Percentiles rank a stretch among this genome's conserved stretches.
phyloP scores from a whole-genome alignment of 92 coral and sea anemone genomes.

The Zoanthus solanderi region DNA sequence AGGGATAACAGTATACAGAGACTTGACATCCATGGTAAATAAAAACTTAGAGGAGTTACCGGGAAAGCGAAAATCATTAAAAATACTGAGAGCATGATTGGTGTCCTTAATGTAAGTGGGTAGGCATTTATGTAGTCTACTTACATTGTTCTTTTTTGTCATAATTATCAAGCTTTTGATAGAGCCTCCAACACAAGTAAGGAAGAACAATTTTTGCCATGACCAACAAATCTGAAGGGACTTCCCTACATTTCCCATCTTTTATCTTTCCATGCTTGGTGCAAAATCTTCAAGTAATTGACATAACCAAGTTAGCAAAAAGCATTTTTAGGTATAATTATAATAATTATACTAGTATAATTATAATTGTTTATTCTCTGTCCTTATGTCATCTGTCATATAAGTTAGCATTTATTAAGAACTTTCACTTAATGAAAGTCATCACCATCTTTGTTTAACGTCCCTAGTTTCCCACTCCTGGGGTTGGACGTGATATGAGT shows the following conservation, averaged over 20 bases:
- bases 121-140: neutral
- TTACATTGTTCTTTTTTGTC: constrained; percentile 69
- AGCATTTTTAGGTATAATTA: neutral
- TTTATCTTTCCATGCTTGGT: constrained; percentile 79
- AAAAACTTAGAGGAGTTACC: too few relatives aligned
- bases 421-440: too few relatives aligned
- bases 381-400: neutral
- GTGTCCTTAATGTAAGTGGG: too few relatives aligned
- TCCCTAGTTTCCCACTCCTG: too few relatives aligned
- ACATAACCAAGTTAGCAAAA: neutral
- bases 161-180: constrained; percentile 72
- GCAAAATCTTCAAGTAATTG: constrained; percentile 77
- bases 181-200: constrained; percentile 78
- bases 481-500: too few relatives aligned
- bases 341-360: neutral
- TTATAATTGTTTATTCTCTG: neutral
- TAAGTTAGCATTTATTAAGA: too few relatives aligned
- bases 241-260: constrained; percentile 57
- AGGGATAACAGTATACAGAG: too few relatives aligned
- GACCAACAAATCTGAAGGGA: constrained; percentile 79
- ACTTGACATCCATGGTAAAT: too few relatives aligned
- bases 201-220: constrained; percentile 93
- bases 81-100: too few relatives aligned
- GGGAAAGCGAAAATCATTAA: too few relatives aligned
- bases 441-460: too few relatives aligned